These are phyloP conservation scores for Cassiopea xamachana DNA, from an alignment of 30 jellyfish, hydroid and myxozoan species.

Conservation along the genomic window DNA sequence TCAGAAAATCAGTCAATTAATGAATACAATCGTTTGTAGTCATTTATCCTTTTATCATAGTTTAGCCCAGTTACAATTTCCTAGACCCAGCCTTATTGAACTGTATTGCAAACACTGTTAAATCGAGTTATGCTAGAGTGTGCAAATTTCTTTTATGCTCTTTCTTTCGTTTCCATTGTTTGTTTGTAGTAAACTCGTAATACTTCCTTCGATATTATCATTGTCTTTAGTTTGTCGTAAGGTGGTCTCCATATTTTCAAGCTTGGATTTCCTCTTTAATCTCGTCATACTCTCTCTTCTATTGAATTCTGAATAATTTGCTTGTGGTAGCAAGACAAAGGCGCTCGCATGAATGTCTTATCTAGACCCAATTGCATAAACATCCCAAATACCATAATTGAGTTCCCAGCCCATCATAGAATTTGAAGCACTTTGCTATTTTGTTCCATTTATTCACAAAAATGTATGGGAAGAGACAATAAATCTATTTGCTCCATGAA, in stretches of 20 bases:
- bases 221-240: background rate
- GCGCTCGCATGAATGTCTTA: background rate
- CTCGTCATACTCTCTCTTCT: background rate
- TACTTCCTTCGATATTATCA: background rate
- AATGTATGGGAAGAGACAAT: too few species aligned
- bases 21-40: background rate
- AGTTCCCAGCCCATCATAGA: slow-evolving; percentile 1
- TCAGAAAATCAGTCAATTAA: background rate
- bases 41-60: slow-evolving; percentile 23
- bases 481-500: too few species aligned
- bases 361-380: slow-evolving; percentile 1
- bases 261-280: slow-evolving; percentile 21
- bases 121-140: slow-evolving; percentile 9
- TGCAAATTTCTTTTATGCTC: background rate
- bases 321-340: slow-evolving; percentile 2
- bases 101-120: background rate
- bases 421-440: background rate
- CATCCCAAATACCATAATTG: slow-evolving; percentile 10
- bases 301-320: background rate
- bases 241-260: slow-evolving; percentile 8
- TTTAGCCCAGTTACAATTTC: slow-evolving; percentile 14
- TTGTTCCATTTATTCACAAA: background rate
- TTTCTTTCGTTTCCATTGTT: background rate
- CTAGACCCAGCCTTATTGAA: slow-evolving; percentile 11
- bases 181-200: background rate